Base-by-base conservation (phyloP, 2,888 invertebrate species). In the Merodon equestris region DNA sequence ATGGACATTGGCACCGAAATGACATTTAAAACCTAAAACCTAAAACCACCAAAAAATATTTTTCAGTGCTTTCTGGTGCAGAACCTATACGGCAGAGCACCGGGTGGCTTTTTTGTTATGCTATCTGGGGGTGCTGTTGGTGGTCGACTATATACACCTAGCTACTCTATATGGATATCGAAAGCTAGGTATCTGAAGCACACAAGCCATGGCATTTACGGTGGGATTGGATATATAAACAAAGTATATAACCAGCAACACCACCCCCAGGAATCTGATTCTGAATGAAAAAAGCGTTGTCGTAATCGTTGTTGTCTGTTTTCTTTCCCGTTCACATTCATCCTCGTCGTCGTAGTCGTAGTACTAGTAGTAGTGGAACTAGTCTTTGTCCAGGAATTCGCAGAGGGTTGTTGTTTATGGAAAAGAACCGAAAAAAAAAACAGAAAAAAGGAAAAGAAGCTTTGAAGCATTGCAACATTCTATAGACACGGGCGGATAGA, bases 201-300 rank as follows among this genome's bases (percentile, higher is more conserved):
- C 61, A 74, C 60, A 50, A 74, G 56, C 61, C 44, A 53, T 15
- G 38, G 19, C 47, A 61, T 45, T 63, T 12, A 51, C 34, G 15
- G 19, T 38, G 36, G 38, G 17, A 44, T 45, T 4, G 27, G 10
- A 42, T 50, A 34, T 58, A 53, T 68, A 56, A 50, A 60, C 34
- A 44, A 15, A 66, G 15, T 34, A 44, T 60, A 27, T 45, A 57
- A 13, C 14, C 18, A 56, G 42, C 7, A 54, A 57, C 57, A 73
- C 63, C 63, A 68, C 57, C 54, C 57, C 77, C 50, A 36, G 42
- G 61, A 58, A 73, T 18, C 57, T 56, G 60, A 70, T 79, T 79
- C 79, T 79, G 79, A 79, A 79, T 79, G 79, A 79, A 79, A 79
- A 79, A 79, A 70, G 79, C 79, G 60, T 74, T 15, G 47, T 66